These are phyloP conservation scores for Pipistrellus pipistrellus DNA, from an alignment of 2,797 vertebrate genomes.

Conservation along the genomic window DNA sequence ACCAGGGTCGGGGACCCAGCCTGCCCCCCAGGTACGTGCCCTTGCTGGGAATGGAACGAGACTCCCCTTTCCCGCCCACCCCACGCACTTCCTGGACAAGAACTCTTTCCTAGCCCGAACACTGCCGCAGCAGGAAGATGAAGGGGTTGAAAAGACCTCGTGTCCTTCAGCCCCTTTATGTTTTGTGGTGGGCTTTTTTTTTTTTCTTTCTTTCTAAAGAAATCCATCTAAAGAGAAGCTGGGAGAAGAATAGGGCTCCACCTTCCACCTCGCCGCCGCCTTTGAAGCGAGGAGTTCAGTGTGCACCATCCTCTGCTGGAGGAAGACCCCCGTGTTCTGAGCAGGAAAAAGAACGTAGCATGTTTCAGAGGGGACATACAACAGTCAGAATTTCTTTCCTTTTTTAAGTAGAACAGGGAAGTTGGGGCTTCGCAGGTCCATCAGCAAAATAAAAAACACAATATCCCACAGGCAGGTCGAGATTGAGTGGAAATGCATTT, in stretches of 20 bases:
- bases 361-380: conserved; percentile 50
- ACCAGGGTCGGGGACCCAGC: too few relatives aligned
- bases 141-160: neutral
- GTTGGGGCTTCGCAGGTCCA: conserved; percentile 78
- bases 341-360: neutral
- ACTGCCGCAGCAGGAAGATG: neutral
- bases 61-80: neutral
- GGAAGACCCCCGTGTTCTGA: neutral
- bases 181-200: too few relatives aligned
- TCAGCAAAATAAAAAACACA: conserved; percentile 54
- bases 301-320: neutral
- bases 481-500: conserved; percentile 75
- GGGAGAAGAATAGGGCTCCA: neutral
- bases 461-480: conserved; percentile 74
- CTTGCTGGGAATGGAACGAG: too few relatives aligned
- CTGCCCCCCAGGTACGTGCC: too few relatives aligned
- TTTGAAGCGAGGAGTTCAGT: neutral
- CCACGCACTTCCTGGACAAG: neutral
- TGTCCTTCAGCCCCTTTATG: neutral
- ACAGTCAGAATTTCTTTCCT: neutral
- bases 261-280: neutral
- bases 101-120: neutral
- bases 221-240: neutral
- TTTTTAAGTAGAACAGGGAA: conserved; percentile 47
- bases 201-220: too few relatives aligned